Evolutionary conservation across 2,797 vertebrate genomes (phyloP), one percentile per base, ranked within the genome.

Genomic region (Eulemur mongoz): DNA sequence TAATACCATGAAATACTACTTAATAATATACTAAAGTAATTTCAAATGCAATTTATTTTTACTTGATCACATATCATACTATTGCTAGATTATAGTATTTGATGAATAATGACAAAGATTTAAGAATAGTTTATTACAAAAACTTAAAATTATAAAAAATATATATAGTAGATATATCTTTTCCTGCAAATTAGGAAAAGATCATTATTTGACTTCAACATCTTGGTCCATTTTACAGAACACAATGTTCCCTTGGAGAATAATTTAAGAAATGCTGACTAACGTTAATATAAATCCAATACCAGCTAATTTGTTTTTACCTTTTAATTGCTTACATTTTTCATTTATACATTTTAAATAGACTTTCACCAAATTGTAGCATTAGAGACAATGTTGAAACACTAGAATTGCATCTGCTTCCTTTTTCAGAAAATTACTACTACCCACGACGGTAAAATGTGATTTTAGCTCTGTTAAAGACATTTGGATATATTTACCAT

Each of bases 291-390:
- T 90, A 50, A 81, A 52, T 48, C 22, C 27, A 84, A 96, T 63
- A 40, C 6, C 14, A 83, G 25, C 13, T 89, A 35, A 35, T 20
- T 90, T 2, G 4, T 69, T 54, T 70, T 96, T 54, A 86, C 18
- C 43, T 10, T 78, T 76, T 72, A 52, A 23, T 61, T 95, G 83
- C 83, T 95, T 57, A 25, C 30, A 72, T n/a, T 85, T 63, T 63
- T 32, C 18, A 95, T 81, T 97, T 92, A 38, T 45, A 81, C 5
- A 57, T 89, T 94, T 89, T 59, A 91, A 94, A 82, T 73, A 89
- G 12, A 76, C 92, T 73, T 83, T 70, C 75, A 89, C 6, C 35
- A 59, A 76, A 63, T 4, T 89, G 13, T 18, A 93, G 43, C 73
- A 93, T 72, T n/a, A 94, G 48, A 81, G 54, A 43, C 2, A n/a